Conservation (phyloP, 2,113 vertebrate genomes). For the Leiothrix lutea region DNA sequence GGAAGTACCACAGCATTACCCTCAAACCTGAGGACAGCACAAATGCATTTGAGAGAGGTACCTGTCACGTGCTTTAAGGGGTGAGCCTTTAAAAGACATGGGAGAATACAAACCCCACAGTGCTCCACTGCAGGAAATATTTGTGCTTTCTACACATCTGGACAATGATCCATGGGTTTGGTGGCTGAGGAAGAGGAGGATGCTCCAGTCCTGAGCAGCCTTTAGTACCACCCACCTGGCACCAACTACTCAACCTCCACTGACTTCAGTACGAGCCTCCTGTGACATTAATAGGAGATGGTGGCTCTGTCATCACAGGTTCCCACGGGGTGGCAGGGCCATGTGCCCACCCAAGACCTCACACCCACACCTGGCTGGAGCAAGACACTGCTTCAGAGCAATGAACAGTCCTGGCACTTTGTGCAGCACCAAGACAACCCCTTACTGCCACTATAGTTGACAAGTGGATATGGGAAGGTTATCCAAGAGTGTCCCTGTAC, state of each 20-base stretch:
- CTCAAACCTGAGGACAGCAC: background rate
- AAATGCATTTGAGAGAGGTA: fast-evolving
- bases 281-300: fast-evolving
- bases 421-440: background rate
- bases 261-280: fast-evolving
- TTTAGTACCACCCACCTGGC: background rate
- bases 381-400: background rate
- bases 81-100: background rate
- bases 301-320: background rate
- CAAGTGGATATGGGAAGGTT: background rate
- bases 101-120: background rate
- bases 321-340: background rate
- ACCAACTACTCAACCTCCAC: background rate
- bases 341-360: background rate
- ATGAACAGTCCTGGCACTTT: background rate
- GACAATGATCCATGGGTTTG: fast-evolving
- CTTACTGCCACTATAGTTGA: background rate
- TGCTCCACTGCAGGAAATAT: background rate
- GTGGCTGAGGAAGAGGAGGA: background rate
- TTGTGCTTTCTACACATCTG: background rate
- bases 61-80: background rate
- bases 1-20: background rate
- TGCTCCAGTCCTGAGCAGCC: background rate
- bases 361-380: background rate
- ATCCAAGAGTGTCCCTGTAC: background rate